phyloP scores from a whole-genome alignment of 1,140 invertebrate species.

The Drosophila suzukii region DNA sequence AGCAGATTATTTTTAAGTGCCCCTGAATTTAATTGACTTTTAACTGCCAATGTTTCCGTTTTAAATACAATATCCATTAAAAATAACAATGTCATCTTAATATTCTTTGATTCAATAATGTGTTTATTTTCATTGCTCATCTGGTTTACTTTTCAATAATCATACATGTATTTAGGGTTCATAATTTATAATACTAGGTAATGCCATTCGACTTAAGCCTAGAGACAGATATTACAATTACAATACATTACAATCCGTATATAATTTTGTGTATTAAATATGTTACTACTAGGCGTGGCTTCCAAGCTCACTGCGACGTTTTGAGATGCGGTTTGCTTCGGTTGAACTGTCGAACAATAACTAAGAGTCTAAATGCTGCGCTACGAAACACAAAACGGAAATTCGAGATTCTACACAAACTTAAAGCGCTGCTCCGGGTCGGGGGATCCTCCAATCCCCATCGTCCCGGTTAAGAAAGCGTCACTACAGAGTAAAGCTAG shows the following conservation, averaged over 20 bases:
- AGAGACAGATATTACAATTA: slow-evolving; percentile 61
- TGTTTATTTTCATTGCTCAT: slow-evolving; percentile 72
- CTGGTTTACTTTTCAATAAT: slow-evolving; percentile 51
- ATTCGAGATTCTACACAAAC: slow-evolving; percentile 35
- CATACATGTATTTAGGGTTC: slow-evolving; percentile 55
- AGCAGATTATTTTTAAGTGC: too few relatives aligned
- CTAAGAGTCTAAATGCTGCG: slow-evolving; percentile 61
- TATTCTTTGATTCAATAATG: slow-evolving; percentile 69
- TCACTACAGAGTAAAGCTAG: slow-evolving; percentile 69
- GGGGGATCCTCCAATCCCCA: not conserved
- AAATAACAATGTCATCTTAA: not conserved
- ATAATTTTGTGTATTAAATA: slow-evolving; percentile 50
- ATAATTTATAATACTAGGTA: slow-evolving; percentile 77
- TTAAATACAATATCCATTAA: too few relatives aligned
- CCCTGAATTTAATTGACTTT: too few relatives aligned
- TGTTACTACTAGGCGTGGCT: slow-evolving; percentile 24
- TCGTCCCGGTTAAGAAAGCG: slow-evolving; percentile 33
- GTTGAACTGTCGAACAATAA: slow-evolving; percentile 57
- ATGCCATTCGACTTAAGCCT: slow-evolving; percentile 70
- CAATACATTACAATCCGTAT: slow-evolving; percentile 66
- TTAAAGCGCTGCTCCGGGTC: slow-evolving; percentile 43
- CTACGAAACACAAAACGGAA: slow-evolving; percentile 54
- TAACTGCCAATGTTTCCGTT: too few relatives aligned
- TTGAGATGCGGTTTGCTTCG: slow-evolving; percentile 56
- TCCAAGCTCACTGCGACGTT: slow-evolving; percentile 39